Percentiles rank a stretch among this genome's conserved stretches.
These are phyloP conservation scores for Palythoa caribaeorum DNA, from an alignment of 92 coral and sea anemone genomes.

Conservation along the genomic window DNA sequence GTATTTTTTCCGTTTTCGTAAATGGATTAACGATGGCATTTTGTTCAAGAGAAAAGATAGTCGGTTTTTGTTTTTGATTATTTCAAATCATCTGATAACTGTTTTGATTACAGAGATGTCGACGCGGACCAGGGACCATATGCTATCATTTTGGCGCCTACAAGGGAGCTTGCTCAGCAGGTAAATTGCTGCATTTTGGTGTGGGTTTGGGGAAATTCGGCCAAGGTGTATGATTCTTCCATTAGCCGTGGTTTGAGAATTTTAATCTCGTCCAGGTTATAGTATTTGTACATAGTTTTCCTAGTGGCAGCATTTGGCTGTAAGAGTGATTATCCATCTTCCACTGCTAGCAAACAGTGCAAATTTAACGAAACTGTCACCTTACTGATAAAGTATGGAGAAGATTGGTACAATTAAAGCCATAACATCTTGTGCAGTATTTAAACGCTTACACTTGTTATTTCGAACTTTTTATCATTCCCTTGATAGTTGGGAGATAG, in stretches of 20 bases:
- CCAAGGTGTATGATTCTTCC: not conserved
- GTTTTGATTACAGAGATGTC: conserved; percentile 65
- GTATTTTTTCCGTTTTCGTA: too few relatives aligned
- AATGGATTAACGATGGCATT: too few relatives aligned
- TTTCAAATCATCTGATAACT: not conserved
- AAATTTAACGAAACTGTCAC: not conserved
- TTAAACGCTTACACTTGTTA: too few relatives aligned
- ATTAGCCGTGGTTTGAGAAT: not conserved
- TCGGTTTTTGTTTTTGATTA: not conserved
- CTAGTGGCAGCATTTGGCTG: not conserved
- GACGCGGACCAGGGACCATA: conserved; percentile 98
- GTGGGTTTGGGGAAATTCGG: not conserved
- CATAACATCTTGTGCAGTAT: not conserved
- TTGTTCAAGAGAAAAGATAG: too few relatives aligned
- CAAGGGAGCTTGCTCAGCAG: conserved; percentile 98
- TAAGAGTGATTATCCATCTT: not conserved
- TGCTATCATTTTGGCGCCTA: conserved; percentile 96
- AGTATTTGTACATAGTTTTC: not conserved
- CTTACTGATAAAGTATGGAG: not conserved
- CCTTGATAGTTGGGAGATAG: too few relatives aligned
- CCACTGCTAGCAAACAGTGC: not conserved
- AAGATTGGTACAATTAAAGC: not conserved
- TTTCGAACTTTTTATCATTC: too few relatives aligned
- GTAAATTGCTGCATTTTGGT: conserved; percentile 39
- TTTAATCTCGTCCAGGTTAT: not conserved